These are phyloP conservation scores for Acleris laterana DNA, from an alignment of 2,888 invertebrate species.

Conservation along the genomic window DNA sequence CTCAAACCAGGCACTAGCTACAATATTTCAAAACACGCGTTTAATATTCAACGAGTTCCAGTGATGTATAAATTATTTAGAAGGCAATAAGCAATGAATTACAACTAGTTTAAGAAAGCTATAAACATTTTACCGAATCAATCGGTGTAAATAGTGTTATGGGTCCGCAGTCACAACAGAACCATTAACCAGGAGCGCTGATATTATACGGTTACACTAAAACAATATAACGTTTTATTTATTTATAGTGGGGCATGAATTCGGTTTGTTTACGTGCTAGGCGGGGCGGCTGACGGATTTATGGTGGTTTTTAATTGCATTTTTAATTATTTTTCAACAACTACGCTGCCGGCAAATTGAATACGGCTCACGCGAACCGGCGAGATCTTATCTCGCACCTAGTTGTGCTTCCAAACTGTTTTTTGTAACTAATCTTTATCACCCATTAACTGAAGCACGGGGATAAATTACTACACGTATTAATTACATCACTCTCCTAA, in stretches of 20 bases:
- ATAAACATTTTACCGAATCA: slow-evolving; percentile 37
- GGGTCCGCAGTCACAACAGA: slow-evolving; percentile 45
- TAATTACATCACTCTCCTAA: slow-evolving; percentile 4
- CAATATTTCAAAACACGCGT: slow-evolving; percentile 9
- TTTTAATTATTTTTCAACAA: slow-evolving; percentile 82
- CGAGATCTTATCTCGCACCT: slow-evolving; percentile 65
- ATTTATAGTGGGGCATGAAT: slow-evolving; percentile 64
- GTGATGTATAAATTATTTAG: slow-evolving; percentile 24
- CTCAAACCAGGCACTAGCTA: slow-evolving; percentile 12
- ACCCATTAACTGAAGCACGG: slow-evolving; percentile 23
- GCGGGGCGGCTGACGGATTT: slow-evolving; percentile 76
- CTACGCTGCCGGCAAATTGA: slow-evolving; percentile 75
- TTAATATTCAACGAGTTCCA: slow-evolving; percentile 16
- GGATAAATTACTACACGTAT: slow-evolving; percentile 27
- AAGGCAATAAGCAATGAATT: slow-evolving; percentile 29
- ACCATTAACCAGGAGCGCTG: slow-evolving; percentile 52
- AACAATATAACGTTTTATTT: slow-evolving; percentile 60
- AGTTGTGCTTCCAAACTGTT: slow-evolving; percentile 40
- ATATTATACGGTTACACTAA: slow-evolving; percentile 48
- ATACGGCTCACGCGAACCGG: slow-evolving; percentile 60
- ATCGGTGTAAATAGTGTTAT: slow-evolving; percentile 42
- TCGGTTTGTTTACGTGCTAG: slow-evolving; percentile 68
- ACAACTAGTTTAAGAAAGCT: slow-evolving; percentile 18
- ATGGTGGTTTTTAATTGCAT: slow-evolving; percentile 77
- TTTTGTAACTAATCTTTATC: slow-evolving; percentile 36